A percentile compares a stretch with the other conserved stretches of the same genome.
Conservation (phyloP, 2,113 vertebrate species). For the Neolamprologus sp. region DNA sequence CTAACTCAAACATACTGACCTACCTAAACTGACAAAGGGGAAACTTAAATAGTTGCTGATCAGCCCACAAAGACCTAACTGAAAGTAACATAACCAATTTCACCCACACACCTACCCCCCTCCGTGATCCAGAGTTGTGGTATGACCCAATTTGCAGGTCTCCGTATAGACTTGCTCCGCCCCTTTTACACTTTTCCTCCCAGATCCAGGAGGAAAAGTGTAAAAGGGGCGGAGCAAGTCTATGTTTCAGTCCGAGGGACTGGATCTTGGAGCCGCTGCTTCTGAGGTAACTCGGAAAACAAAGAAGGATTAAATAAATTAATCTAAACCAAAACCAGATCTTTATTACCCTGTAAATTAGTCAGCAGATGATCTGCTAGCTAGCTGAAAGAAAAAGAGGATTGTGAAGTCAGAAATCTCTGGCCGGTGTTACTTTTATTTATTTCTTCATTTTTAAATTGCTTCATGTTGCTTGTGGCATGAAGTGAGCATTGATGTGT, state of each 20-base stretch:
- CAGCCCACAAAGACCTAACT: background rate
- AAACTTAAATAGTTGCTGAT: background rate
- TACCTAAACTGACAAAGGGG: background rate
- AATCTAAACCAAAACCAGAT: fast-evolving
- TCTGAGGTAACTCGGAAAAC: background rate
- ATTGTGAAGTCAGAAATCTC: background rate
- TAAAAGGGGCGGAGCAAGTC: too few relatives aligned
- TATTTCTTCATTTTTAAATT: background rate
- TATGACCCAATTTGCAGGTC: background rate
- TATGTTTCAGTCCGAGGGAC: too few relatives aligned
- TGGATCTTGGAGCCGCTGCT: fast-evolving
- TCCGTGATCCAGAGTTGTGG: background rate
- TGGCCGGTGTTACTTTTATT: background rate
- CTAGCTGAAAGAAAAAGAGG: background rate
- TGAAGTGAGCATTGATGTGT: background rate
- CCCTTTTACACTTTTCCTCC: background rate
- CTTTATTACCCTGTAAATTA: background rate
- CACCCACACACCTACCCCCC: fast-evolving
- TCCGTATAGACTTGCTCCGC: background rate
- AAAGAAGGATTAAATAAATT: background rate
- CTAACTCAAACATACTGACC: background rate
- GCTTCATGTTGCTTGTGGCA: background rate
- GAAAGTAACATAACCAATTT: background rate
- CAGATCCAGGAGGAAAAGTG: too few relatives aligned
- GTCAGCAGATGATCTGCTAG: background rate